Evolutionary conservation across 1,140 invertebrate genomes (phyloP).

Genomic region (Drosophila rufa): DNA sequence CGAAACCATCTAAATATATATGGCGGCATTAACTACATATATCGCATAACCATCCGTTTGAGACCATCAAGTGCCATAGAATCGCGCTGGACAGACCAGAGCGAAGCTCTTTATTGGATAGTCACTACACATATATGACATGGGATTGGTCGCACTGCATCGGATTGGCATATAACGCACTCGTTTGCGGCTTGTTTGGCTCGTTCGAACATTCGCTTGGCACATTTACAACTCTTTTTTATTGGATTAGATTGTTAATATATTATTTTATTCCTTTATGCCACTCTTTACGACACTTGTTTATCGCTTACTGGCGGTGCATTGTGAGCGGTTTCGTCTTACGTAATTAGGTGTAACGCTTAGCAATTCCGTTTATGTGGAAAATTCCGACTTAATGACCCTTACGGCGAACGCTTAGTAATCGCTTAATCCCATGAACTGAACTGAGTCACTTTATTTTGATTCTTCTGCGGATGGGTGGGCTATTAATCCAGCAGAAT

Average conservation of each 20-base stretch:
- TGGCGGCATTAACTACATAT: conserved; percentile 62
- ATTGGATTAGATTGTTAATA: conserved; percentile 59
- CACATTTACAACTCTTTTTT: conserved; percentile 57
- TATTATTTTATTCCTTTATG: conserved; percentile 38
- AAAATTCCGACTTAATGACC: conserved; percentile 3
- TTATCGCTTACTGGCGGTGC: conserved; percentile 14
- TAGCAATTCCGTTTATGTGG: conserved; percentile 9
- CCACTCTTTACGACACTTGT: conserved; percentile 29
- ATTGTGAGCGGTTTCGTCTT: conserved; percentile 7
- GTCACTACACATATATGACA: conserved; percentile 6
- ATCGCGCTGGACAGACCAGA: conserved; percentile 14
- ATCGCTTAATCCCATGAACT: conserved; percentile 18
- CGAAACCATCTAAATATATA: conserved; percentile 63
- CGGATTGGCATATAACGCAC: conserved; percentile 27
- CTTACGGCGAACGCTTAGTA: conserved; percentile 1
- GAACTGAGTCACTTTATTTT: conserved; percentile 17
- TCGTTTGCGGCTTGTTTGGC: conserved; percentile 37
- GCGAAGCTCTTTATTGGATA: conserved; percentile 16
- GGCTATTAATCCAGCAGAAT: not conserved
- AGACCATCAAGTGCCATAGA: conserved; percentile 41
- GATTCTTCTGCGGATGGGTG: not conserved
- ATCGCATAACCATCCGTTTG: conserved; percentile 52
- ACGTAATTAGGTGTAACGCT: conserved; percentile 36
- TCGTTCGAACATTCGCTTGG: conserved; percentile 37
- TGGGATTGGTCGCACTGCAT: conserved; percentile 28